Evolutionary conservation across 2,888 invertebrate genomes (phyloP).

Genomic region (Tetragnatha montana): DNA sequence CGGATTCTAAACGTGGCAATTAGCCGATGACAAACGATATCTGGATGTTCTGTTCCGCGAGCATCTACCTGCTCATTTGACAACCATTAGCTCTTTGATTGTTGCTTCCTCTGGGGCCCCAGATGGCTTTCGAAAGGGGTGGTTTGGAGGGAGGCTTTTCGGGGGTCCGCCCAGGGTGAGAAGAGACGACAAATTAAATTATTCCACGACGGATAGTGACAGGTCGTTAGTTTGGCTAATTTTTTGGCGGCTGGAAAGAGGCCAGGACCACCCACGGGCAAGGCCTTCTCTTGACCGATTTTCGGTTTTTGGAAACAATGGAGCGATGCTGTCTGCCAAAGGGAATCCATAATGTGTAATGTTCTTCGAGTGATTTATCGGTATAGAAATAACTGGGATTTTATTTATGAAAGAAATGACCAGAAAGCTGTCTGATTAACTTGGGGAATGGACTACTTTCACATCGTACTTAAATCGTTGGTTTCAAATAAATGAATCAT

Average conservation of each 20-base stretch:
- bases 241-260: neutral
- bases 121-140: constrained; percentile 60
- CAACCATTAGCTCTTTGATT: constrained; percentile 65
- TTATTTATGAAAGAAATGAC: too few relatives aligned
- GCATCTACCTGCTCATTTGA: constrained; percentile 67
- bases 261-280: neutral
- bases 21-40: constrained; percentile 70
- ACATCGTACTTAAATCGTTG: too few relatives aligned
- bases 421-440: too few relatives aligned
- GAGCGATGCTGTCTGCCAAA: too few relatives aligned
- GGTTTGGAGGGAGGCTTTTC: constrained; percentile 1
- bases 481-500: too few relatives aligned
- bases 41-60: constrained; percentile 19
- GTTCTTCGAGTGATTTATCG: too few relatives aligned
- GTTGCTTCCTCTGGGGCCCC: constrained; percentile 44
- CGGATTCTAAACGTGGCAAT: constrained; percentile 70
- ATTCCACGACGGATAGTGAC: neutral
- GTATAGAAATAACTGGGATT: too few relatives aligned
- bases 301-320: too few relatives aligned
- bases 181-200: neutral
- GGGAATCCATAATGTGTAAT: too few relatives aligned
- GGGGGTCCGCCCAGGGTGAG: neutral
- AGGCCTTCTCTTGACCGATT: neutral
- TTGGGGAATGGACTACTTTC: too few relatives aligned
- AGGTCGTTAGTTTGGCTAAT: neutral